Base-by-base conservation (phyloP, 2,113 vertebrate genomes). In the Nematolebias whitei region DNA sequence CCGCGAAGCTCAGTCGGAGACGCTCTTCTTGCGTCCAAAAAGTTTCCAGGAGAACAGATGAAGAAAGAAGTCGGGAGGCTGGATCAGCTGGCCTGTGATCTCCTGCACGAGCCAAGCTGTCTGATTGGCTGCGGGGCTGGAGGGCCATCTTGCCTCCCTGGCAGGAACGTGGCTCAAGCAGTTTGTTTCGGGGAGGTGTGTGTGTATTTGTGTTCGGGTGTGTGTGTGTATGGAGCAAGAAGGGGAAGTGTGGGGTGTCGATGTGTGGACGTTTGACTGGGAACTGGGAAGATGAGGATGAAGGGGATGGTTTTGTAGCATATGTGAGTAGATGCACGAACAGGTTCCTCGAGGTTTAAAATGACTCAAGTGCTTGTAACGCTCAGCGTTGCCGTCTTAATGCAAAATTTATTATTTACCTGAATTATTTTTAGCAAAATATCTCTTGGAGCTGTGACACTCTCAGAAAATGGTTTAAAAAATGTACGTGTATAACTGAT, bases 71-170 rank as follows among this genome's bases (percentile, higher is more conserved):
- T 88, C 71, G 26, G 82, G 75, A 88, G 84, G 68, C 79, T 76
- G 90, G 89, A 83, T 81, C 85, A 91, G 90, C 93, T 91, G 92
- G 85, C 87, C 90, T 87, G 85, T 81, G 88, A 91, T 83, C 88
- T 93, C 84, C 84, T 29, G 57, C 63, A 76, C 20, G 57, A 89
- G 91, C 90, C 94, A 94, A 94, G 93, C 87, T 92, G 92, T 91
- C 74, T 72, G 76, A 91, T 86, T 93, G 93, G 91, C 94, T 92
- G 87, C 79, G 85, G 93, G 93, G 93, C 85, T 58, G 57, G 71
- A 53, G 65, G 86, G 90, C 92, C 93, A 93, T 93, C 92, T 93
- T 94, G 93, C 79, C 80, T 74, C 85, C 77, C 91, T 92, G 92
- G 93, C 91, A 92, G 87, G 90, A 92, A 93, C 90, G 85, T 91